Evolutionary conservation across 2,888 invertebrate species (phyloP).

Genomic region (Philonicus albiceps): DNA sequence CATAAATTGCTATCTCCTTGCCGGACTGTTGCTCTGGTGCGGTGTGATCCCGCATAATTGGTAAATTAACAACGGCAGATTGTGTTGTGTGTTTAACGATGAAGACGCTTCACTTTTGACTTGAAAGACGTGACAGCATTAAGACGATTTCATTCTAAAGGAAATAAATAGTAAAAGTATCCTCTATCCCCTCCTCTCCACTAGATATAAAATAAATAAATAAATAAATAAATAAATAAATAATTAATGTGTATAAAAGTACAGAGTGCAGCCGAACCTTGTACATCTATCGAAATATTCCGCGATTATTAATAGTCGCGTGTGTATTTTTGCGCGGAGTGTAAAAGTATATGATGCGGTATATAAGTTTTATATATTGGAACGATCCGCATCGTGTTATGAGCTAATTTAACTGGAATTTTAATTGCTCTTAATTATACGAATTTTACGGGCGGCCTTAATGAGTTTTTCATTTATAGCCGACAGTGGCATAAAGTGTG

Average conservation of each 20-base stretch:
- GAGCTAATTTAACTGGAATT: slow-evolving; percentile 49
- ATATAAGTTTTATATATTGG: neutral
- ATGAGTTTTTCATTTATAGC: slow-evolving; percentile 36
- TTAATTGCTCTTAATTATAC: slow-evolving; percentile 48
- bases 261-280: neutral
- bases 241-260: neutral
- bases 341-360: too few species aligned
- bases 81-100: neutral
- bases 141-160: neutral
- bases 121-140: neutral
- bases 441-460: slow-evolving; percentile 39
- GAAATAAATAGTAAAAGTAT: neutral
- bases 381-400: slow-evolving; percentile 36
- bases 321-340: neutral
- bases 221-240: too few species aligned
- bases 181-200: neutral
- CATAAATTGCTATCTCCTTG: neutral
- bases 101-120: neutral
- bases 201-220: too few species aligned
- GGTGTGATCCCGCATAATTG: slow-evolving; percentile 12
- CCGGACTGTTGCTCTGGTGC: neutral
- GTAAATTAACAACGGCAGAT: neutral
- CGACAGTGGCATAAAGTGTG: neutral
- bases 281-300: neutral
- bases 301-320: slow-evolving; percentile 38